phyloP scores from a whole-genome alignment of 2,113 vertebrate genomes.

The Triplophysa rosa region DNA sequence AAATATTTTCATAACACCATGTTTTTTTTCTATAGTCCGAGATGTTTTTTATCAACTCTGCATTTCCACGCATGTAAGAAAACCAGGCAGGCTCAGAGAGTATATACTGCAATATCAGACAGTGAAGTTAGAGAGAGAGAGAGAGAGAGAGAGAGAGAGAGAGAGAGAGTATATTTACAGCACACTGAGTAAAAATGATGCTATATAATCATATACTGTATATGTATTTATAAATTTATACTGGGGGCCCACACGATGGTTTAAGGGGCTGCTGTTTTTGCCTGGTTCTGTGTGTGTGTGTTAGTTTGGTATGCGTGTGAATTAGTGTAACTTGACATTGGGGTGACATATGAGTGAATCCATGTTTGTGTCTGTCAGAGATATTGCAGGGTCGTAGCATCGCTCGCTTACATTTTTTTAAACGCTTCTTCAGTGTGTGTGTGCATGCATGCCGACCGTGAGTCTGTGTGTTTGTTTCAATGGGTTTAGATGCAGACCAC shows the following conservation, averaged over 20 bases:
- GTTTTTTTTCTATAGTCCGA: constrained; percentile 53
- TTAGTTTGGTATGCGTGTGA: constrained; percentile 18
- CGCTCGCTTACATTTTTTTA: not conserved
- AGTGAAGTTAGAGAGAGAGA: constrained; percentile 42
- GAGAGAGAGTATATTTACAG: constrained; percentile 74
- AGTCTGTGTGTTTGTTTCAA: constrained; percentile 19
- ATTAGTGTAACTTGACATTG: constrained; percentile 1
- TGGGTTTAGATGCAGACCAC: not conserved
- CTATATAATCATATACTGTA: constrained; percentile 79
- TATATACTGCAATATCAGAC: constrained; percentile 73
- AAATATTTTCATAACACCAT: constrained; percentile 71
- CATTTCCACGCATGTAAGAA: constrained; percentile 74
- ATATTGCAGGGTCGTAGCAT: not conserved
- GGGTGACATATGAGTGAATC: not conserved
- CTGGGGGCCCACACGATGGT: constrained; percentile 59
- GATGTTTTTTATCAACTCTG: constrained; percentile 63
- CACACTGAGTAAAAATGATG: constrained; percentile 80
- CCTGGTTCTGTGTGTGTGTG: constrained; percentile 42
- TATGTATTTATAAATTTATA: constrained; percentile 75
- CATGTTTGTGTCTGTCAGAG: constrained; percentile 3
- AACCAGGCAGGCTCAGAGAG: constrained; percentile 78
- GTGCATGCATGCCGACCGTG: constrained; percentile 4
- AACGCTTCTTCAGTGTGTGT: constrained; percentile 12
- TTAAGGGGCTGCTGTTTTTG: constrained; percentile 56
- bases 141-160: constrained; percentile 49